A percentile compares a stretch with the other conserved stretches of the same genome.
phyloP scores from a whole-genome alignment of 2,888 invertebrate genomes.

The Caenorhabditis sp. region DNA sequence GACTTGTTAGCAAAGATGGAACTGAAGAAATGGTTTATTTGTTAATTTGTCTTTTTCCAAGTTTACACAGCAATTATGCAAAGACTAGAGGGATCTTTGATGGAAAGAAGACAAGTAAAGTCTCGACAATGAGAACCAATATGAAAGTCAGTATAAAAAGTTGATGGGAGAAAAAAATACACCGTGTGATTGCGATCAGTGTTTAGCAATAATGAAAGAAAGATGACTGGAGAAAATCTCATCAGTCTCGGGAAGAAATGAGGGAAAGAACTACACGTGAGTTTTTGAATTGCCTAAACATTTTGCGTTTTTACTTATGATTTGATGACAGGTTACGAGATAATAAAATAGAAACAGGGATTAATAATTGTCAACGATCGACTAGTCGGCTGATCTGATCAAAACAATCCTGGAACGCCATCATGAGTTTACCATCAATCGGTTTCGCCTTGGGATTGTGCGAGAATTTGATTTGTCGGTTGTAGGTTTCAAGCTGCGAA shows the following conservation, averaged over 20 bases:
- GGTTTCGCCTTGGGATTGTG: conserved; percentile 60
- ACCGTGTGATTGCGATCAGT: conserved; percentile 53
- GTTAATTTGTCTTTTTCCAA: background rate
- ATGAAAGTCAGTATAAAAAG: conserved; percentile 16
- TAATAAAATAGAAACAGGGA: background rate
- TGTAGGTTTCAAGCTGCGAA: conserved; percentile 79
- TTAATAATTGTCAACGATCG: conserved; percentile 70
- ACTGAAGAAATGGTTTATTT: background rate
- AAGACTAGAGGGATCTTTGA: conserved; percentile 7
- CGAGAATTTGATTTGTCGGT: conserved; percentile 79
- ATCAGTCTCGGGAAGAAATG: conserved; percentile 19
- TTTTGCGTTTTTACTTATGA: no score
- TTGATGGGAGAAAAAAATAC: conserved; percentile 21
- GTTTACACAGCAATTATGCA: conserved; percentile 36
- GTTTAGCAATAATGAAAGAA: conserved; percentile 17
- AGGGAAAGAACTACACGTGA: conserved; percentile 42
- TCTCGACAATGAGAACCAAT: background rate
- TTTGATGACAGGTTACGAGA: background rate
- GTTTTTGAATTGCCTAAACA: conserved; percentile 38
- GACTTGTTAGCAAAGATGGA: conserved; percentile 54
- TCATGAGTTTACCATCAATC: conserved; percentile 70
- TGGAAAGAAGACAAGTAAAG: background rate
- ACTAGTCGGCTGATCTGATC: conserved; percentile 81
- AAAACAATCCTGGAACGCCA: conserved; percentile 74
- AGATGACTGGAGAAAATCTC: conserved; percentile 39